Conservation (phyloP, 2,888 invertebrate genomes). For the Agonopterix arenella region DNA sequence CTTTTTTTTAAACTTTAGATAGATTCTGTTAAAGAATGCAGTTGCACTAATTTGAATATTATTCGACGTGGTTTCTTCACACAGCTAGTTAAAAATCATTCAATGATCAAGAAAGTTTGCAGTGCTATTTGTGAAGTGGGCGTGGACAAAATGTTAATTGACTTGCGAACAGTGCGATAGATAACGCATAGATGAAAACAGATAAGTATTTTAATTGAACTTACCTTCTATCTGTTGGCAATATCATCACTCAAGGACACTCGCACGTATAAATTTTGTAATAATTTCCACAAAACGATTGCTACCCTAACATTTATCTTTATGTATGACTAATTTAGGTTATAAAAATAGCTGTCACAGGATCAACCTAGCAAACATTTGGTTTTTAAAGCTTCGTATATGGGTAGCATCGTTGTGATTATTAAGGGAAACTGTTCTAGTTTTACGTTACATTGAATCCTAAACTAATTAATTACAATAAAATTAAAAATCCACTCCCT, state of each 20-base stretch:
- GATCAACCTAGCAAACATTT: constrained; percentile 6
- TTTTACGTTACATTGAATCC: not conserved
- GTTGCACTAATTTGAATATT: not conserved
- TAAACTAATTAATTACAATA: not conserved
- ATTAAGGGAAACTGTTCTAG: not conserved
- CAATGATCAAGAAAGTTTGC: constrained; percentile 4
- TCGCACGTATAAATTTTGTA: constrained; percentile 10
- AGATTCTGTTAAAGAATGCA: too few relatives aligned
- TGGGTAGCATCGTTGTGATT: constrained; percentile 4
- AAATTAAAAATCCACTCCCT: constrained; percentile 9
- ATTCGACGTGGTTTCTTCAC: not conserved
- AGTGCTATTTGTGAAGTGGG: constrained; percentile 21
- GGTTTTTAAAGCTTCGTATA: constrained; percentile 3
- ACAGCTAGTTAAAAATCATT: not conserved
- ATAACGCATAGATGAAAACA: constrained; percentile 9
- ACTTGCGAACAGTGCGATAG: not conserved
- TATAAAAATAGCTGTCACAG: constrained; percentile 53
- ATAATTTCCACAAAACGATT: constrained; percentile 38
- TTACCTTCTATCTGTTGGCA: constrained; percentile 3
- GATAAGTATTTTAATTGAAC: not conserved
- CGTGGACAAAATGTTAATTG: constrained; percentile 15
- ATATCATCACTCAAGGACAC: constrained; percentile 3
- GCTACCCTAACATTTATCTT: constrained; percentile 46
- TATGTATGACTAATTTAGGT: constrained; percentile 53
- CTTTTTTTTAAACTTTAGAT: too few relatives aligned